Conservation (phyloP, 1,140 invertebrate genomes). For the Nomia melanderi region DNA sequence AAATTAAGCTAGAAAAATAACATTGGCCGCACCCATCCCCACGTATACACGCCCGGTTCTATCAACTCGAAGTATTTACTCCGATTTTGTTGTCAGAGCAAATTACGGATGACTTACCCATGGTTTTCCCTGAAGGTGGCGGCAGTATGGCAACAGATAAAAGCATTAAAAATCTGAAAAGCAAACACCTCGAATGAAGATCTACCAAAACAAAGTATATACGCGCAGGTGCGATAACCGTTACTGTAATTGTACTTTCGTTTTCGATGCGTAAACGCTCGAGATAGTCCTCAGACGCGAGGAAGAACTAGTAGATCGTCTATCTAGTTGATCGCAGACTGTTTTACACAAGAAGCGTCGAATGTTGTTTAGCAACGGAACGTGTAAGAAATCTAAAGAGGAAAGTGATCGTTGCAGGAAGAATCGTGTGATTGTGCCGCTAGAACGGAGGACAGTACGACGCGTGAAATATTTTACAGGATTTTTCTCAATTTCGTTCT, state of each 20-base stretch:
- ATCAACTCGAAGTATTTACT: background rate
- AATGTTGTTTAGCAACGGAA: too few relatives aligned
- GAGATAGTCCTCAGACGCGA: background rate
- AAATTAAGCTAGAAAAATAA: background rate
- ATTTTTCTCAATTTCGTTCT: too few relatives aligned
- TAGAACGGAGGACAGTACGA: too few relatives aligned
- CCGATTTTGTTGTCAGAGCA: background rate
- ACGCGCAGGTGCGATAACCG: background rate
- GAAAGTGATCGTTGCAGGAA: too few relatives aligned
- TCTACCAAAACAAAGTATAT: constrained; percentile 1
- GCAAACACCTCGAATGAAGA: constrained; percentile 48
- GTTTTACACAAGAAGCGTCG: too few relatives aligned
- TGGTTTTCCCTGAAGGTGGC: constrained; percentile 79
- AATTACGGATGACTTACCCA: constrained; percentile 80
- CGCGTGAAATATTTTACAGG: too few relatives aligned
- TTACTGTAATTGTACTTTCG: too few relatives aligned
- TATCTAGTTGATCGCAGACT: too few relatives aligned
- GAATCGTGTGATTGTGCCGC: too few relatives aligned
- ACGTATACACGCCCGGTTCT: background rate
- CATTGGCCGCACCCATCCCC: background rate
- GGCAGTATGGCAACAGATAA: constrained; percentile 66
- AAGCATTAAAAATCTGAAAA: constrained; percentile 69
- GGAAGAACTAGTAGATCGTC: too few relatives aligned
- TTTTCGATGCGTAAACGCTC: background rate
- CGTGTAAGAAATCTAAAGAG: too few relatives aligned